Percentiles rank a stretch among this genome's conserved stretches.
These are phyloP conservation scores for Araneus ventricosus DNA, from an alignment of 1,140 invertebrate genomes.

Conservation along the genomic window DNA sequence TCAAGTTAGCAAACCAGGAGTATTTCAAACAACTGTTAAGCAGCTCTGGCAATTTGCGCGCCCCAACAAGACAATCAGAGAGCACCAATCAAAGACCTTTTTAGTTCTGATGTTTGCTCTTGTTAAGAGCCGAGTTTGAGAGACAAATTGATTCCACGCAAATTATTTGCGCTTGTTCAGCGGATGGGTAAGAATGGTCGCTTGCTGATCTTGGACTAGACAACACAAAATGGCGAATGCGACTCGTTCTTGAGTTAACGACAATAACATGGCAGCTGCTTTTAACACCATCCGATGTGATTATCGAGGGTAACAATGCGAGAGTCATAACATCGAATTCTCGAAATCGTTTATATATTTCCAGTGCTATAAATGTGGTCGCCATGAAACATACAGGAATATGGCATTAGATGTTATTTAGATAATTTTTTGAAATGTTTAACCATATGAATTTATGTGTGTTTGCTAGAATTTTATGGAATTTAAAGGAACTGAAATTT, in stretches of 20 bases:
- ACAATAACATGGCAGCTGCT: background rate
- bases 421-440: no score
- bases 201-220: background rate
- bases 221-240: background rate
- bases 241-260: background rate
- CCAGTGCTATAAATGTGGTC: background rate
- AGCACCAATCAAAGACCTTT: slow-evolving; percentile 11
- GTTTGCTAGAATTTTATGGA: no score
- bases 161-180: background rate
- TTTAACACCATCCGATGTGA: background rate
- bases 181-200: background rate
- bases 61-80: background rate
- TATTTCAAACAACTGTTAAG: background rate
- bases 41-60: background rate
- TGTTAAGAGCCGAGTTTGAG: background rate
- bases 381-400: background rate
- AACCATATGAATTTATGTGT: no score
- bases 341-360: background rate
- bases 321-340: slow-evolving; percentile 2
- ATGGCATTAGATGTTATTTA: background rate
- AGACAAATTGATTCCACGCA: background rate
- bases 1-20: background rate
- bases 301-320: background rate
- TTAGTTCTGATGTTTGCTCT: background rate
- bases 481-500: no score